Percentiles rank a stretch among this genome's conserved stretches.
Evolutionary conservation across 1,140 invertebrate genomes (phyloP).

Genomic region (Bacillus rossius): DNA sequence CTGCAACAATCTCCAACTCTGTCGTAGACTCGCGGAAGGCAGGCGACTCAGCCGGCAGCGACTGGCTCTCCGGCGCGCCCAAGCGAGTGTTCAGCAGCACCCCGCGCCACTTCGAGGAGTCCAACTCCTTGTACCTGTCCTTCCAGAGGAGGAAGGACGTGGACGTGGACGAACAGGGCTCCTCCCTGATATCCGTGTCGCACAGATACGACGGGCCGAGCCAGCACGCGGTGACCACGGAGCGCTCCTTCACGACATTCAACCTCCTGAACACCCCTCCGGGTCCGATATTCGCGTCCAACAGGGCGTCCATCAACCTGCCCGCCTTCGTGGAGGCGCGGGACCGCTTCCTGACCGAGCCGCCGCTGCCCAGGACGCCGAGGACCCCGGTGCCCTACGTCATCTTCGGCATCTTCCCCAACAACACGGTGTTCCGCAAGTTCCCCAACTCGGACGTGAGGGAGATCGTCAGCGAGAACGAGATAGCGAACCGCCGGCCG

Average conservation of each 20-base stretch:
- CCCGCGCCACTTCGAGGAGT: not conserved
- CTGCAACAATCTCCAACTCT: not conserved
- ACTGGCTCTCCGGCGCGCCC: not conserved
- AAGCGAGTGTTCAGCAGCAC: not conserved
- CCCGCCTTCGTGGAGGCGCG: not conserved
- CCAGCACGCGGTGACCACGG: not conserved
- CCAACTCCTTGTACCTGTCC: not conserved
- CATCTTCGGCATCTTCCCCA: slow-evolving; percentile 17
- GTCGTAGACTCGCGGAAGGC: not conserved
- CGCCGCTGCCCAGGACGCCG: not conserved
- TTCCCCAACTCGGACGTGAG: slow-evolving; percentile 10
- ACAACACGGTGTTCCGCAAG: slow-evolving; percentile 14
- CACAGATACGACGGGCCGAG: not conserved
- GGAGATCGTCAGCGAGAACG: slow-evolving; percentile 15
- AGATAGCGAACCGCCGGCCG: slow-evolving; percentile 9
- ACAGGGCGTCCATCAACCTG: not conserved
- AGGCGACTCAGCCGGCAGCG: not conserved
- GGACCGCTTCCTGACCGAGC: not conserved
- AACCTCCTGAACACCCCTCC: not conserved
- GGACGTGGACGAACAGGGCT: too few species aligned
- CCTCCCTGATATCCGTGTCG: not conserved
- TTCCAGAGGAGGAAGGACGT: too few species aligned
- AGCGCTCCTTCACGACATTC: not conserved
- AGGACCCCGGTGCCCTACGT: slow-evolving; percentile 15
- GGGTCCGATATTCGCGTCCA: not conserved